Base-by-base conservation (phyloP, 2,888 invertebrate genomes). In the Chloroclysta siterata region DNA sequence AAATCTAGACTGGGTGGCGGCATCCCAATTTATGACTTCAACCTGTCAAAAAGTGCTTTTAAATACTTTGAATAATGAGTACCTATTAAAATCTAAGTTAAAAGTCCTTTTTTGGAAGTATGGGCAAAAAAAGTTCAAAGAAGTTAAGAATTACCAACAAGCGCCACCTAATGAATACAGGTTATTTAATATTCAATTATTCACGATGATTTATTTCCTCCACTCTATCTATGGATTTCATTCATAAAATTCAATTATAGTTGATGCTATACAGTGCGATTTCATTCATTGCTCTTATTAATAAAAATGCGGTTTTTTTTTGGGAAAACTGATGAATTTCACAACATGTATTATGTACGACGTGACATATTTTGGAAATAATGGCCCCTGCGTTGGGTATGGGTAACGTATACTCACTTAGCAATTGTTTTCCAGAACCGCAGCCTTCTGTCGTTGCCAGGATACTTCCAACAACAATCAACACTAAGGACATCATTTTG, bases 401-500 rank as follows among this genome's bases (percentile, higher is more conserved):
- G 22, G 28, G 2, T 41, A 28, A 22, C 4, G 11, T 44, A 41
- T 62, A 93, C 93, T 93, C 85, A 93, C 93, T 87, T 80, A 93
- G 75, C 76, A 93, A 80, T 78, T 86, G 88, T 77, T 90, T 93
- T 81, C 93, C 93, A 74, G 80, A 80, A 70, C 89, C 85, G 75
- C 93, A 92, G 74, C 93, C 90, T 86, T 89, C 90, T 89, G 90
- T 85, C 75, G 87, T 78, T 75, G 89, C 80, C 69, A 91, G 82
- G 76, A 89, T 72, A 80, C 81, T 86, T 84, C 92, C 89, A 89
- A 91, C 83, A 89, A 92, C 87, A 85, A 93, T 89, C 88, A 92
- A 90, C 92, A 93, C 92, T 93, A 92, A 89, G 89, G 89, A 77
- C 80, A 88, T 88, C 92, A 92, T 92, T 69, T 84, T 89, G 80